Base-by-base conservation (phyloP, 2,888 invertebrate genomes). In the Meteorus colon region DNA sequence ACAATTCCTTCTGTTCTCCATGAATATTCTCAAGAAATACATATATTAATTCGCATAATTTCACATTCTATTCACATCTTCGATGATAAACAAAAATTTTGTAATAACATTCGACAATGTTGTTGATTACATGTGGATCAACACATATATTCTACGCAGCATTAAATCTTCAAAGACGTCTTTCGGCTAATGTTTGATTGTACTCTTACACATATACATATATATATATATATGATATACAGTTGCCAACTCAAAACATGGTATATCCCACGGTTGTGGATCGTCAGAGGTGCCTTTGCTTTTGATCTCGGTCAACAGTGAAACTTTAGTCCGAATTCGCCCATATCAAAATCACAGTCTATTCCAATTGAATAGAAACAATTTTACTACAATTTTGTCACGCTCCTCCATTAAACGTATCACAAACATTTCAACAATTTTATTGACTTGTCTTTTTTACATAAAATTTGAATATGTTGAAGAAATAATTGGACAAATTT, bases 231-330 rank as follows among this genome's bases (percentile, higher is more conserved):
- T 55, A 55, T n/a, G 8, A 55, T 48, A 19, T 19, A 55, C 19
- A 55, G n/a, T 10, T n/a, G 19, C 4, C 6, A 19, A 55, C n/a
- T 19, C 55, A 55, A 55, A 19, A 55, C 55, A 55, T 19, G 55
- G 55, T 55, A 55, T 55, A 55, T 55, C 55, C 55, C 55, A 55
- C 55, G 55, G 55, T 55, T 55, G 55, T 55, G 55, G 55, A 55
- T 82, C 80, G 78, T 79, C 81, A 82, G 83, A 78, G 79, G 77
- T 73, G 73, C 77, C 84, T 85, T 82, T 74, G 80, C 87, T 88
- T 73, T 88, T 89, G 88, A 89, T 89, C 88, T 88, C 81, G 82
- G 85, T 84, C 85, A 88, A 87, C 88, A 85, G 88, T 51, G 80
- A 84, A 89, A 88, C 81, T 88, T 86, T 88, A 84, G 89, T 84